These are phyloP conservation scores for Chrysodeixis includens DNA, from an alignment of 2,888 invertebrate genomes.

Conservation along the genomic window DNA sequence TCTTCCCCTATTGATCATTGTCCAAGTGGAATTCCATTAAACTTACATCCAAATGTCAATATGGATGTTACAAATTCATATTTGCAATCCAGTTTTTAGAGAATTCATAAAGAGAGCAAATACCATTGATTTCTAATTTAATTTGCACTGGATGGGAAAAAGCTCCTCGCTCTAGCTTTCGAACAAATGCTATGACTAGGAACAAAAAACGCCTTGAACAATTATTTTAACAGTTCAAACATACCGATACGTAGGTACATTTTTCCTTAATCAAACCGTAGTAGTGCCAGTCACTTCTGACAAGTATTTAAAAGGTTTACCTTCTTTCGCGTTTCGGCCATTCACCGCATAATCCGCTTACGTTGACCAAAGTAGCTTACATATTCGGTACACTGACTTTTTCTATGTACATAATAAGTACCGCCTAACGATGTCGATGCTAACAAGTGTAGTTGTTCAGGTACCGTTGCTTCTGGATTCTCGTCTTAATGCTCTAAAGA, in stretches of 20 bases:
- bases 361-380: conserved; percentile 58
- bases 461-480: conserved; percentile 25
- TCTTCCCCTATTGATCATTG: too few relatives aligned
- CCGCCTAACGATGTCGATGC: conserved; percentile 45
- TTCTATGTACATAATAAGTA: conserved; percentile 34
- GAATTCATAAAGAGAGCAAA: background rate
- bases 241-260: conserved; percentile 24
- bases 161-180: background rate
- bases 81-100: background rate
- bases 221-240: conserved; percentile 8
- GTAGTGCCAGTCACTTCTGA: conserved; percentile 54
- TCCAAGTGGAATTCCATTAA: background rate
- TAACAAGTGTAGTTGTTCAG: conserved; percentile 24
- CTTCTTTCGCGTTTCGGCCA: conserved; percentile 58
- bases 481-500: conserved; percentile 36
- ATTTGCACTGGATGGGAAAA: background rate
- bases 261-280: conserved; percentile 53
- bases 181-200: background rate
- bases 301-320: conserved; percentile 63
- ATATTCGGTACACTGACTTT: conserved; percentile 46
- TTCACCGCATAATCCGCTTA: conserved; percentile 68
- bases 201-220: conserved; percentile 1
- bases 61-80: background rate
- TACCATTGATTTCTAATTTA: background rate
- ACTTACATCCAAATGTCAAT: background rate